Conservation (phyloP, 2,113 vertebrate genomes). For the Urocitellus parryii region DNA sequence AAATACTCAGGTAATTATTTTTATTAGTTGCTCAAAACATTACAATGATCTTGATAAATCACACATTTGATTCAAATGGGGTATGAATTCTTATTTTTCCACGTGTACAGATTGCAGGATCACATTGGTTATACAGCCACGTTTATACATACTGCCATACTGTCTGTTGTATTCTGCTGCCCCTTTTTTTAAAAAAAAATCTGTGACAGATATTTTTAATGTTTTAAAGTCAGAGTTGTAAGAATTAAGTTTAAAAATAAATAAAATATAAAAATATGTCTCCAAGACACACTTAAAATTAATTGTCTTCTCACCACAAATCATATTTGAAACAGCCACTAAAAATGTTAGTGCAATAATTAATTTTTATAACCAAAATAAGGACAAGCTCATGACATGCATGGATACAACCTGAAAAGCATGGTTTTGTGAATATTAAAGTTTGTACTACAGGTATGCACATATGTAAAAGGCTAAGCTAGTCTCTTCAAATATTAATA, state of each 20-base stretch:
- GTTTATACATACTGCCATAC: too few species aligned
- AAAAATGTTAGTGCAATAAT: not conserved
- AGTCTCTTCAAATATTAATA: not conserved
- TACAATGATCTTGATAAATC: too few species aligned
- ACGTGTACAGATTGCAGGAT: too few species aligned
- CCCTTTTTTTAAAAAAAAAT: not conserved
- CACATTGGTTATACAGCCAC: too few species aligned
- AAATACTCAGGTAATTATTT: not conserved
- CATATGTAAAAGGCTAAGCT: not conserved
- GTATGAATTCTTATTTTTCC: too few species aligned
- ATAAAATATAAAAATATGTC: not conserved
- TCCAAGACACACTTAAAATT: not conserved
- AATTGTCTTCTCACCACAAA: not conserved
- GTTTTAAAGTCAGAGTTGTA: not conserved
- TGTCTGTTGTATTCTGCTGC: too few species aligned
- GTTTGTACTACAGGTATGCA: not conserved
- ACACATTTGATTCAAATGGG: too few species aligned
- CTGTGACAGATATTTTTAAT: not conserved
- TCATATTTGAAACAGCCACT: not conserved
- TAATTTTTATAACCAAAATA: not conserved
- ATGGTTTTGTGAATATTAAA: not conserved
- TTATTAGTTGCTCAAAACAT: too few species aligned
- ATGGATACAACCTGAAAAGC: not conserved
- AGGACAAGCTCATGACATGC: not conserved
- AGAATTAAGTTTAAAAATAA: constrained; percentile 3